Evolutionary conservation across 64 coral and sea anemone species (phyloP).

Genomic region (Montipora sp.): DNA sequence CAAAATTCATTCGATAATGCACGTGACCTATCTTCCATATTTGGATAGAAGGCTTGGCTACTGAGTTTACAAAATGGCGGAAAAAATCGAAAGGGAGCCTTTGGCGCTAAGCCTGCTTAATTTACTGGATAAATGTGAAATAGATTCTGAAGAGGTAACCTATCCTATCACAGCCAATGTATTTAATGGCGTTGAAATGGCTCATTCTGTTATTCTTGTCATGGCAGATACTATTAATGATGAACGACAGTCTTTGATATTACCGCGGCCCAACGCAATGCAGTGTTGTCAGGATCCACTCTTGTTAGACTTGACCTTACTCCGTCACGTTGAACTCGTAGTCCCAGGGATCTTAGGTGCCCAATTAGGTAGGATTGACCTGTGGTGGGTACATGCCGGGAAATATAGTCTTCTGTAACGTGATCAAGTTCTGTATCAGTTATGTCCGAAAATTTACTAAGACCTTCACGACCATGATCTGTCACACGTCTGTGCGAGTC

Average conservation of each 20-base stretch:
- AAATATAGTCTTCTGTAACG: constrained; percentile 36
- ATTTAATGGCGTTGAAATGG: no score
- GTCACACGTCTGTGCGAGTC: constrained; percentile 23
- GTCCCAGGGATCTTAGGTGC: constrained; percentile 33
- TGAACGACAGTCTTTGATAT: constrained; percentile 11
- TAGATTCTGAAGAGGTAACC: no score
- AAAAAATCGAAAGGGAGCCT: no score
- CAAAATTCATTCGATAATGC: neutral
- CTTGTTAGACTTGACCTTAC: constrained; percentile 20
- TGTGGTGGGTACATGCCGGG: constrained; percentile 20
- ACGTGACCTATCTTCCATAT: neutral
- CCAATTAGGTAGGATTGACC: constrained; percentile 53
- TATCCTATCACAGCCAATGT: no score
- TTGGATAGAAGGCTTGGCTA: no score
- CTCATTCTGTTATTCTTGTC: no score
- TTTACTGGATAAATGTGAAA: no score
- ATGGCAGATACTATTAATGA: no score
- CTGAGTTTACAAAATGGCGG: no score
- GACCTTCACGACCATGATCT: neutral
- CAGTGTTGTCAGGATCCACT: constrained; percentile 40
- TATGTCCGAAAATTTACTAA: constrained; percentile 45
- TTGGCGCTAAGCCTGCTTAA: no score
- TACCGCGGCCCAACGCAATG: constrained; percentile 34
- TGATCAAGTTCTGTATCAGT: constrained; percentile 18
- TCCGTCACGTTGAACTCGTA: constrained; percentile 36